Evolutionary conservation across 2,797 vertebrate species (phyloP), one percentile per base, ranked within the genome.

Genomic region (Mus minutoides): DNA sequence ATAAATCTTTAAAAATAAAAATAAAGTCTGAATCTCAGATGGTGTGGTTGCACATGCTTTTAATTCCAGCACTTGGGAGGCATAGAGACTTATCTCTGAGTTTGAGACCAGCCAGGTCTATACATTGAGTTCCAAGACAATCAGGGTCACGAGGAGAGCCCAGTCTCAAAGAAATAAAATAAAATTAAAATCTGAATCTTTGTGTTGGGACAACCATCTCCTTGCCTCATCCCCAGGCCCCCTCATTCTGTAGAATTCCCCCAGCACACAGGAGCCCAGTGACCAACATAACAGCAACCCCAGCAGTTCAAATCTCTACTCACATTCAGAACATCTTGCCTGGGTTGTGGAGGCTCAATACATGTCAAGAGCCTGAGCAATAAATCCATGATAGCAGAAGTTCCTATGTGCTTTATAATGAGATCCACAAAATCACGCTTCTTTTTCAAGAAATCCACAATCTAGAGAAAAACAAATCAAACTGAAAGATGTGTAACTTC

Each of bases 351-450:
- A 94, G 99, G 99, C 98, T 99, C 99, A 80, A 99, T 99, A 98
- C 99, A 99, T 6, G 99, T 99, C 97, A 99, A 99, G 98, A 99
- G 99, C 98, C 99, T 98, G 97, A 99, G 99, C 98, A 99, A 98
- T 97, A 99, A 98, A 97, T 99, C 99, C 99, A 99, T 99, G 97
- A 99, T 99, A 95, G 99, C 99, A 67, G 99, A 99, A 75, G 99
- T 99, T 97, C 99, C 99, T 98, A 99, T 99, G 98, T 99, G 99
- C 98, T 99, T 99, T 97, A 99, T 99, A 98, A 99, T 99, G 95
- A 99, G 98, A 98, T 99, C 99, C 96, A 99, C 99, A 98, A 99
- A 99, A 97, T 99, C 99, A 84, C 99, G 99, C 78, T 99, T 99
- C 98, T 99, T 99, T 98, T 99, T 99, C 96, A 99, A 98, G 98